These are phyloP conservation scores for Andrena dorsata DNA, from an alignment of 2,888 invertebrate genomes.

Conservation along the genomic window DNA sequence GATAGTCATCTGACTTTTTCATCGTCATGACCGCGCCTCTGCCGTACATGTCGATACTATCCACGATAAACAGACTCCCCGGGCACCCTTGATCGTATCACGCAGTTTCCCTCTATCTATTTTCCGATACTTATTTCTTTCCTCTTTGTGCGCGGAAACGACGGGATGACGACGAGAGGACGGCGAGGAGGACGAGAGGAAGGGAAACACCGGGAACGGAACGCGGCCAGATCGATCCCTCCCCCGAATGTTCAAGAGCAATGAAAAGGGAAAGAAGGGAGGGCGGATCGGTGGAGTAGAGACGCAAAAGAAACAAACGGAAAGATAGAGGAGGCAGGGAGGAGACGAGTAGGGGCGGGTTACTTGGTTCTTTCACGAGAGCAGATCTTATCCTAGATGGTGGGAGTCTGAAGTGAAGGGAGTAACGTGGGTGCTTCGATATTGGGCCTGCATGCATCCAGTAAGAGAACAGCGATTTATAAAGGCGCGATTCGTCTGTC, in stretches of 20 bases:
- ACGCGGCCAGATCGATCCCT: conserved; percentile 43
- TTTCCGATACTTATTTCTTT: conserved; percentile 50
- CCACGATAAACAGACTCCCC: conserved; percentile 53
- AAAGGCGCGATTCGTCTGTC: conserved; percentile 4
- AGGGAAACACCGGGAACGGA: conserved; percentile 1
- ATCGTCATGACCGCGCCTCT: conserved; percentile 15
- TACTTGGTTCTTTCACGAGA: conserved; percentile 64
- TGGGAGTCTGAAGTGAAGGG: neutral
- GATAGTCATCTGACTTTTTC: conserved; percentile 52
- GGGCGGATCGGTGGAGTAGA: neutral
- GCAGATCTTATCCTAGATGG: conserved; percentile 55
- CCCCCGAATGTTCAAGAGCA: neutral
- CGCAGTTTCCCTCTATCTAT: conserved; percentile 43
- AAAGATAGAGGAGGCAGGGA: conserved; percentile 8
- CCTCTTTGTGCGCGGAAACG: conserved; percentile 40
- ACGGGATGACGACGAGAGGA: neutral
- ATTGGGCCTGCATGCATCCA: neutral
- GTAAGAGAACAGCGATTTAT: conserved; percentile 39
- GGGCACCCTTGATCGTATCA: conserved; percentile 48
- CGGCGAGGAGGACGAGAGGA: neutral
- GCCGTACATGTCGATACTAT: conserved; percentile 52
- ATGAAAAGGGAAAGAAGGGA: neutral
- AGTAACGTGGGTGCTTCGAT: conserved; percentile 8
- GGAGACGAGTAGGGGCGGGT: conserved; percentile 32
- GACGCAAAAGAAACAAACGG: conserved; percentile 20